Percentiles rank a stretch among this genome's conserved stretches.
These are phyloP conservation scores for Calliphora vicina DNA, from an alignment of 1,140 invertebrate species.

Conservation along the genomic window DNA sequence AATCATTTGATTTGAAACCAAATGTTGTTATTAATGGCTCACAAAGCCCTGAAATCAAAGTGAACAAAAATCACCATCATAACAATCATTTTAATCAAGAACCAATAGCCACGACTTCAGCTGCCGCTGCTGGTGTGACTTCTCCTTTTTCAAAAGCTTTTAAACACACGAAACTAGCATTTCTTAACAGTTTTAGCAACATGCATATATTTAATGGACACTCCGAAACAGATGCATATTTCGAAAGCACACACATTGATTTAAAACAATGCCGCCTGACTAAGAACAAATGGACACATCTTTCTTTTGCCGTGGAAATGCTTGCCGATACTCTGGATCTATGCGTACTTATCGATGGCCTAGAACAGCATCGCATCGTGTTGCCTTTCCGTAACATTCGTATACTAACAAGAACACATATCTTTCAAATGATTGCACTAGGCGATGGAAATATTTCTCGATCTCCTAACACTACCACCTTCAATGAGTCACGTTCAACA, in stretches of 20 bases:
- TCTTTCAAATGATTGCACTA: conserved; percentile 53
- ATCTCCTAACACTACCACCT: conserved; percentile 27
- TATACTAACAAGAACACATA: conserved; percentile 43
- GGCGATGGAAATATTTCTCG: conserved; percentile 47
- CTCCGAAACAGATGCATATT: not conserved
- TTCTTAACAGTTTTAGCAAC: conserved; percentile 58
- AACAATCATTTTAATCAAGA: not conserved
- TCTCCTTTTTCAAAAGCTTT: conserved; percentile 51
- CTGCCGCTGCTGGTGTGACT: not conserved
- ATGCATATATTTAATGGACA: conserved; percentile 44
- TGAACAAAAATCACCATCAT: not conserved
- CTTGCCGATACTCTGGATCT: conserved; percentile 47
- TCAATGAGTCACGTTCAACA: conserved; percentile 42
- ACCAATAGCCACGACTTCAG: not conserved
- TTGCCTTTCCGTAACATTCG: conserved; percentile 51
- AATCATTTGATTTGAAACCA: not conserved
- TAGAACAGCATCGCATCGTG: conserved; percentile 50
- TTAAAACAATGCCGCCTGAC: conserved; percentile 49
- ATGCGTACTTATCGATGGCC: conserved; percentile 50
- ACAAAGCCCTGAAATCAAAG: conserved; percentile 1
- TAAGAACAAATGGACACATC: conserved; percentile 57
- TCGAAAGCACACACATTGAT: conserved; percentile 45
- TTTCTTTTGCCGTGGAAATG: conserved; percentile 51
- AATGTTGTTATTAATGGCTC: not conserved
- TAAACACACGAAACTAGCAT: conserved; percentile 55